Percentiles rank a stretch among this genome's conserved stretches.
These are phyloP conservation scores for Rhodophaea formosa DNA, from an alignment of 2,888 invertebrate species.

Conservation along the genomic window DNA sequence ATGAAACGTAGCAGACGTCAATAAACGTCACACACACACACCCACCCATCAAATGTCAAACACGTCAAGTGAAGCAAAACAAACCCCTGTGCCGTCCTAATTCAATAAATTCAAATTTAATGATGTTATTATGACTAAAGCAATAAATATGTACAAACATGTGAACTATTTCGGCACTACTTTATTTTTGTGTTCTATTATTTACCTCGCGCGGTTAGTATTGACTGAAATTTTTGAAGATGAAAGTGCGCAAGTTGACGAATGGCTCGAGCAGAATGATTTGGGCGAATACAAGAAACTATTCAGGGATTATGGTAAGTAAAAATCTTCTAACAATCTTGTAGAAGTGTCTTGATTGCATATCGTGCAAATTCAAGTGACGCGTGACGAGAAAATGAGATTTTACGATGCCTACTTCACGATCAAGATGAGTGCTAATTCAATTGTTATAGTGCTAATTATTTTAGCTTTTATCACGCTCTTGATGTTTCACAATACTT, in stretches of 20 bases:
- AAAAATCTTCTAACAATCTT: neutral
- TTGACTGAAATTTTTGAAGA: conserved; percentile 72
- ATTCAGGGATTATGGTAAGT: conserved; percentile 87
- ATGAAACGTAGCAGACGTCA: neutral
- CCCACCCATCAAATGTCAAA: neutral
- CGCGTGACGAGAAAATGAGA: too few species aligned
- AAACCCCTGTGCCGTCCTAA: conserved; percentile 27
- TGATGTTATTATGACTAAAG: conserved; percentile 53
- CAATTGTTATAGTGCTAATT: neutral
- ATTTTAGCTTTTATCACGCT: neutral
- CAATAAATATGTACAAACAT: conserved; percentile 56
- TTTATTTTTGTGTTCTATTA: conserved; percentile 56
- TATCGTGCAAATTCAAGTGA: neutral
- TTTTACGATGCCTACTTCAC: neutral
- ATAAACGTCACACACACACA: neutral
- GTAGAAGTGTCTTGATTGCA: neutral
- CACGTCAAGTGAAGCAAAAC: conserved; percentile 22
- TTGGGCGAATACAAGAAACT: conserved; percentile 85
- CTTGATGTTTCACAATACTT: too few species aligned
- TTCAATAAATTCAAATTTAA: conserved; percentile 22
- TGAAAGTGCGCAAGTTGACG: conserved; percentile 83
- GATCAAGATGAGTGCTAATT: neutral
- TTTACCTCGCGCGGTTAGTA: conserved; percentile 60
- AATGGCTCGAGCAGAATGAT: conserved; percentile 88
- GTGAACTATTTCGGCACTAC: conserved; percentile 57